Percentiles rank a stretch among this genome's conserved stretches.
These are phyloP conservation scores for Cataglyphis albicans DNA, from an alignment of 2,888 invertebrate species.

Conservation along the genomic window DNA sequence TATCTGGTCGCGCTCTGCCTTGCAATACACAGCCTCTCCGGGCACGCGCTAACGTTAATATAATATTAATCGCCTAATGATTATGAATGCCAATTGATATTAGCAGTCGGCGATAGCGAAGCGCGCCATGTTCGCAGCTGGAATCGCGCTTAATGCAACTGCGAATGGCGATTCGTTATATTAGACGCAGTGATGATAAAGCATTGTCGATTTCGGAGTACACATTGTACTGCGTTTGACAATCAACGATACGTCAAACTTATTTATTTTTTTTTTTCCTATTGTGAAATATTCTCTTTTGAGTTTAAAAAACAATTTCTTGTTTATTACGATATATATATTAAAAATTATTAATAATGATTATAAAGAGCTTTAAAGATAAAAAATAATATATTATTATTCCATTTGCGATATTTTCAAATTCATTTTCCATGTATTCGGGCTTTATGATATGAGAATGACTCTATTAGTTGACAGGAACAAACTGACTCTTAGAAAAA, in stretches of 20 bases:
- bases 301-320: not conserved
- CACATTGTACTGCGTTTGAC: not conserved
- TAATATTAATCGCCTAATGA: constrained; percentile 77
- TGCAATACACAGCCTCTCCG: constrained; percentile 6
- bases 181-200: not conserved
- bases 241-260: not conserved
- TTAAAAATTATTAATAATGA: not conserved
- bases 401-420: not conserved
- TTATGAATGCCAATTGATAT: constrained; percentile 79
- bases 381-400: not conserved
- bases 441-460: not conserved
- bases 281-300: not conserved
- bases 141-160: constrained; percentile 42
- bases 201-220: constrained; percentile 13
- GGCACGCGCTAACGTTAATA: constrained; percentile 66
- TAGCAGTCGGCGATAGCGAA: constrained; percentile 54
- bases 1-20: constrained; percentile 71
- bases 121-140: constrained; percentile 28
- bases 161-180: constrained; percentile 29
- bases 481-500: not conserved
- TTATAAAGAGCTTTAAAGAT: not conserved
- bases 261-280: too few relatives aligned
- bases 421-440: not conserved
- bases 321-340: not conserved
- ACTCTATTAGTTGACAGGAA: constrained; percentile 35